These are phyloP conservation scores for Sinosuthora webbiana DNA, from an alignment of 2,113 vertebrate genomes.

Conservation along the genomic window DNA sequence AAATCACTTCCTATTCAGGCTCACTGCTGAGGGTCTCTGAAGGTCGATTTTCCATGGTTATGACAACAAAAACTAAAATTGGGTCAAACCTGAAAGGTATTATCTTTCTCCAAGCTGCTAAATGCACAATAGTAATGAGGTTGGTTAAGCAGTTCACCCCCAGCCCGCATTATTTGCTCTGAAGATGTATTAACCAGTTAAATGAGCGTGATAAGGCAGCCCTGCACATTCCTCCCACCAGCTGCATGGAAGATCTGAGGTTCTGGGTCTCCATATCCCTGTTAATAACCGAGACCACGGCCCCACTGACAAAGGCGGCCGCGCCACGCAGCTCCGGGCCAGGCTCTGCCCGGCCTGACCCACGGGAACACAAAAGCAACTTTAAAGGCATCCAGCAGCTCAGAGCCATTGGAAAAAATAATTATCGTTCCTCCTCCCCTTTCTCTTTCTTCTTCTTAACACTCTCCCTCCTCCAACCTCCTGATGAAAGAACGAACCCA, in stretches of 20 bases:
- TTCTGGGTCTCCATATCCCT: not conserved
- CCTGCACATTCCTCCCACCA: conserved; percentile 9
- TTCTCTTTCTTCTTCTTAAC: not conserved
- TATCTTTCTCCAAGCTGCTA: conserved; percentile 72
- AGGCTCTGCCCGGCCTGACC: not conserved
- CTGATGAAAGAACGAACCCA: not conserved
- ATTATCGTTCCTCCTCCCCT: conserved; percentile 23
- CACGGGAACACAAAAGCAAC: not conserved
- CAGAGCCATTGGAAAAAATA: not conserved
- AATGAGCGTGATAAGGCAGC: conserved; percentile 24
- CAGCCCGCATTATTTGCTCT: conserved; percentile 41
- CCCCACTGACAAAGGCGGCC: not conserved
- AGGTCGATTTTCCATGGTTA: conserved; percentile 74
- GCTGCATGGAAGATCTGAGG: not conserved
- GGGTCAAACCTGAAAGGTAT: conserved; percentile 80
- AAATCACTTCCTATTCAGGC: conserved; percentile 70
- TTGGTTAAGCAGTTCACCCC: conserved; percentile 70
- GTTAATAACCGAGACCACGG: not conserved
- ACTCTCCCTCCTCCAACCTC: not conserved
- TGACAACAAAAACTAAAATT: conserved; percentile 77
- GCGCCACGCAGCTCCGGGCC: not conserved
- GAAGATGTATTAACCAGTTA: conserved; percentile 55
- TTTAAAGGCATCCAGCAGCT: not conserved
- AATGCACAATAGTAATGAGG: conserved; percentile 76
- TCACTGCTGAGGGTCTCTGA: conserved; percentile 67